These are phyloP conservation scores for Calameuta idolon DNA, from an alignment of 2,888 invertebrate genomes.

Conservation along the genomic window DNA sequence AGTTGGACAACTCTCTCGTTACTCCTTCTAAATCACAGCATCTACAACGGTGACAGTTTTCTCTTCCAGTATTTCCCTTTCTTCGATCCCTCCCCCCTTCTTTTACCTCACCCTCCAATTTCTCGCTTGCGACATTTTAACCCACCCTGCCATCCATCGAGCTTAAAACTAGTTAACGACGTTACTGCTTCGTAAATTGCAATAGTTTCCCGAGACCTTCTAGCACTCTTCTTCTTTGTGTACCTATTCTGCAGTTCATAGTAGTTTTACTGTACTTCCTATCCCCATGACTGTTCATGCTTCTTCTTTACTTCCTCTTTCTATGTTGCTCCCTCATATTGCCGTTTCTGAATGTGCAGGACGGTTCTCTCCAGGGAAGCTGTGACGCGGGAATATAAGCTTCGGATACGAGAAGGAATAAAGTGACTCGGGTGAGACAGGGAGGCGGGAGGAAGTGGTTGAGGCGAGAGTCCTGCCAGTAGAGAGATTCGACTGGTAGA, in stretches of 20 bases:
- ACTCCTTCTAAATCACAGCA: constrained; percentile 39
- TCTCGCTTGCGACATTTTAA: constrained; percentile 25
- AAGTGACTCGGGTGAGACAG: not conserved
- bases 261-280: not conserved
- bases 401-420: not conserved
- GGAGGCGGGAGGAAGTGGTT: not conserved
- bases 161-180: constrained; percentile 62
- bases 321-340: not conserved
- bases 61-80: not conserved
- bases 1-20: constrained; percentile 38
- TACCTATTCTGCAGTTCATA: not conserved
- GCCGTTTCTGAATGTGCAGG: not conserved
- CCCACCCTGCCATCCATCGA: constrained; percentile 51
- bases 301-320: not conserved
- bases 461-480: not conserved
- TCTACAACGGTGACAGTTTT: constrained; percentile 29
- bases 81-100: not conserved
- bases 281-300: not conserved
- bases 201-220: constrained; percentile 28
- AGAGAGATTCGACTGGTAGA: not conserved
- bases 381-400: not conserved
- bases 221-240: not conserved
- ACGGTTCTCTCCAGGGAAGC: not conserved
- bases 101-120: constrained; percentile 8
- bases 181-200: constrained; percentile 57